These are phyloP conservation scores for Sericinus montela DNA, from an alignment of 2,888 invertebrate genomes.

Conservation along the genomic window DNA sequence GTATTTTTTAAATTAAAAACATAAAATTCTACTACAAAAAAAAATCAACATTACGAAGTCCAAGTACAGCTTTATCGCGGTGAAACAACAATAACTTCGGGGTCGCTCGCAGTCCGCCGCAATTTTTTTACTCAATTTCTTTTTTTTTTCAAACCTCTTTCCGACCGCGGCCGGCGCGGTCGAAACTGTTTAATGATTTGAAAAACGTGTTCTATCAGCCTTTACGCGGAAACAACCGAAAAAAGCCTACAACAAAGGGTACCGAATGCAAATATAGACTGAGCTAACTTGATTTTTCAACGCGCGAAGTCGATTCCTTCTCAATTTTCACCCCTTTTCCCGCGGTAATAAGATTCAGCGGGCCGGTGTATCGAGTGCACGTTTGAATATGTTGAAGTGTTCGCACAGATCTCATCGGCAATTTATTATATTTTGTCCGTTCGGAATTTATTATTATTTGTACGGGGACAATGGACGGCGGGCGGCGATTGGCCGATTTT, in stretches of 20 bases:
- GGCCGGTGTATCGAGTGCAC: slow-evolving; percentile 26
- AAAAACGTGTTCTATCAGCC: slow-evolving; percentile 80
- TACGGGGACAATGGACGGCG: slow-evolving; percentile 62
- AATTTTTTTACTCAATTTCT: slow-evolving; percentile 51
- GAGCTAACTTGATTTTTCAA: slow-evolving; percentile 37
- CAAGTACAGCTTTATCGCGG: slow-evolving; percentile 42
- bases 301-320: slow-evolving; percentile 23
- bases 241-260: slow-evolving; percentile 75
- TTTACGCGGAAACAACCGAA: slow-evolving; percentile 76
- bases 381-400: slow-evolving; percentile 48
- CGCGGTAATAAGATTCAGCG: slow-evolving; percentile 21
- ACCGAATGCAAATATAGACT: slow-evolving; percentile 74
- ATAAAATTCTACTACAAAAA: neutral
- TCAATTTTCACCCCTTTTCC: slow-evolving; percentile 38
- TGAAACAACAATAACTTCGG: slow-evolving; percentile 57
- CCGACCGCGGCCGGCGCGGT: slow-evolving; percentile 57
- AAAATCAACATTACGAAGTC: slow-evolving; percentile 16
- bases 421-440: slow-evolving; percentile 79
- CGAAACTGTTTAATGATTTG: slow-evolving; percentile 80
- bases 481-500: slow-evolving; percentile 59
- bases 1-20: no score
- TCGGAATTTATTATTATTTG: slow-evolving; percentile 77
- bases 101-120: slow-evolving; percentile 44
- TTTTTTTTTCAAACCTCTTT: slow-evolving; percentile 49
- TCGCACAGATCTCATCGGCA: slow-evolving; percentile 76